These are phyloP conservation scores for Euphonia xanthogaster DNA, from an alignment of 2,797 vertebrate genomes.

Conservation along the genomic window DNA sequence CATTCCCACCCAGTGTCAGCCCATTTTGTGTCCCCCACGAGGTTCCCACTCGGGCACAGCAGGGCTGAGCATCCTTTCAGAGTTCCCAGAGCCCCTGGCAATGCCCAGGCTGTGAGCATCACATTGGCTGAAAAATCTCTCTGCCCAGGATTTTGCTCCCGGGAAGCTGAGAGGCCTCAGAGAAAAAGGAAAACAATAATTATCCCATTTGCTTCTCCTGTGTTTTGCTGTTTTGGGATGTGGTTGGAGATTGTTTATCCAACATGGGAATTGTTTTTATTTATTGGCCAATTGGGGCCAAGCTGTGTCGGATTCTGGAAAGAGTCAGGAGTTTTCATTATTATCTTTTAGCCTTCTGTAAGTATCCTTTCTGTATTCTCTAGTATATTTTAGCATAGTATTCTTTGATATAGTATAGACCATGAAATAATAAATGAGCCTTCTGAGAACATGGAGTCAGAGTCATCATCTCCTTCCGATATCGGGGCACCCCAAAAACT, in stretches of 20 bases:
- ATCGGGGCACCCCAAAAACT: background rate
- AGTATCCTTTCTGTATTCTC: too few species aligned
- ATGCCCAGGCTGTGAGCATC: background rate
- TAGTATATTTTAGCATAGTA: too few species aligned
- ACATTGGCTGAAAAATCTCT: background rate
- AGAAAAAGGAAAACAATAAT: background rate
- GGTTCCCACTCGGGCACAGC: background rate
- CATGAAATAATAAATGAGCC: too few species aligned
- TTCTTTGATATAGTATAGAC: too few species aligned
- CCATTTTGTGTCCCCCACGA: background rate
- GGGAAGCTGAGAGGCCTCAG: background rate
- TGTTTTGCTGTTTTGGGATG: background rate
- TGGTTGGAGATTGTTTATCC: background rate
- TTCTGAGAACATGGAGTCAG: background rate
- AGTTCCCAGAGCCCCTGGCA: background rate
- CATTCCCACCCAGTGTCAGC: background rate
- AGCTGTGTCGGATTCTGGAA: too few species aligned
- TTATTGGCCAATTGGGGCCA: rapidly evolving
- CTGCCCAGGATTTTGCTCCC: background rate
- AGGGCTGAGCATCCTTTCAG: background rate
- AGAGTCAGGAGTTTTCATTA: too few species aligned
- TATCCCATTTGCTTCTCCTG: background rate
- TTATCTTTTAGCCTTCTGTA: too few species aligned
- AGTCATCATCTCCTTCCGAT: background rate
- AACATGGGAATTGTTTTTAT: background rate